Evolutionary conservation across 1,140 invertebrate species (phyloP).

Genomic region (Harlomillsia oculata): DNA sequence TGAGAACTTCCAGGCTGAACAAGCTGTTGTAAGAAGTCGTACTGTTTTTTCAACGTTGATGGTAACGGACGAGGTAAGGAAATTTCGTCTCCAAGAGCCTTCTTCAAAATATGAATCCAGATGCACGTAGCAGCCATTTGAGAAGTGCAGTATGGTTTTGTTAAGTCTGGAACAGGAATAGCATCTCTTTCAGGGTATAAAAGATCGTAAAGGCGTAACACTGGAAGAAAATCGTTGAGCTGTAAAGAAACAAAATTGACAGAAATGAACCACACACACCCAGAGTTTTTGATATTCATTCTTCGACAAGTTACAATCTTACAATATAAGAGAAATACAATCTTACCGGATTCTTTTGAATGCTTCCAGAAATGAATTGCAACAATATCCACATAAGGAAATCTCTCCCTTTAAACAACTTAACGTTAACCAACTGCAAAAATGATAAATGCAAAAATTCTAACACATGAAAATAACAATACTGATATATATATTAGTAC

Average conservation of each 20-base stretch:
- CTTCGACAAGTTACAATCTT: background rate
- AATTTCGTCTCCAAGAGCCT: constrained; percentile 68
- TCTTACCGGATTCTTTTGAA: constrained; percentile 80
- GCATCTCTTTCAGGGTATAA: constrained; percentile 76
- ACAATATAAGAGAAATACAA: background rate
- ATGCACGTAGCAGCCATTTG: constrained; percentile 90
- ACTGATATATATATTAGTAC: constrained; percentile 6
- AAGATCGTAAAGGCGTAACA: constrained; percentile 82
- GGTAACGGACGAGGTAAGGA: constrained; percentile 70
- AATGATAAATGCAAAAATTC: constrained; percentile 26
- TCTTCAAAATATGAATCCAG: constrained; percentile 91
- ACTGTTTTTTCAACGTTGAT: constrained; percentile 68
- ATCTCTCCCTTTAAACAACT: constrained; percentile 79
- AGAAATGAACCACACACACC: background rate
- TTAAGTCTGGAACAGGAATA: constrained; percentile 77
- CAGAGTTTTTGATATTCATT: background rate
- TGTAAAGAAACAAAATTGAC: constrained; percentile 39
- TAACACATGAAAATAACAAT: constrained; percentile 3
- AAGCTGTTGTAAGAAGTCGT: constrained; percentile 50
- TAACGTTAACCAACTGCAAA: constrained; percentile 58
- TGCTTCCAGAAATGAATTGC: constrained; percentile 92
- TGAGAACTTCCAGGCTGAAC: constrained; percentile 26
- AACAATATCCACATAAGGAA: constrained; percentile 96
- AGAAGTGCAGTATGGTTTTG: constrained; percentile 72
- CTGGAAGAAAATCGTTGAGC: constrained; percentile 78